Evolutionary conservation across 2,797 vertebrate genomes (phyloP), one percentile per base, ranked within the genome.

Genomic region (Novumbra hubbsi): DNA sequence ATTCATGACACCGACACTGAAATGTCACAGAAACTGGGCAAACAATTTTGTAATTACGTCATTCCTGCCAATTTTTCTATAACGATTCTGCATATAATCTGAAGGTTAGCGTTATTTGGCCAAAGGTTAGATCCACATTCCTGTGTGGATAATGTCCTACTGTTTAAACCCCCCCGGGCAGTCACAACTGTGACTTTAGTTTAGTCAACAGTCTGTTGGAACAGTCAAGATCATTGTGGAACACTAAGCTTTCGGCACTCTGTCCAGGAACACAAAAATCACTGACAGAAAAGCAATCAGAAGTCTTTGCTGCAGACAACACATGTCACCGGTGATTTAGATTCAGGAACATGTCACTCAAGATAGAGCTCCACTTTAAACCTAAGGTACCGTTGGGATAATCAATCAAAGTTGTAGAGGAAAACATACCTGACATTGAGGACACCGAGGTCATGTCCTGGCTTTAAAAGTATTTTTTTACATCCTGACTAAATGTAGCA

Each of bases 221-320:
- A 67, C 34, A 41, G 34, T 19, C 49, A 52, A 52, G 19, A 52
- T 19, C 1, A 73, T 64, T 27, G 64, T 21, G 15, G 3, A 55
- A 55, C 52, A 55, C 52, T 55, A 19, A 38, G 34, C 34, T 38
- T 38, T 38, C 5, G 8, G 5, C 32, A 19, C 50, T 52, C 50
- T 67, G 28, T 72, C 52, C 74, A 15, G 69, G 86, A 74, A 83
- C 86, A 85, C 80, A 71, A 73, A 80, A 77, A 70, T 74, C 84
- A 82, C 67, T 65, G 80, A 65, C 85, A 81, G 66, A 77, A 63
- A 34, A 50, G 24, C 64, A 74, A 71, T 73, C 71, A 75, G 24
- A 27, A 76, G 81, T 72, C 68, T 75, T 81, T 80, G 83, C 85
- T 73, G 70, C 60, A 71, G 86, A 87, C 85, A 87, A 80, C 73